Percentiles rank a stretch among this genome's conserved stretches.
phyloP scores from a whole-genome alignment of 2,797 vertebrate genomes.

The Sternarchorhynchus goeldii region DNA sequence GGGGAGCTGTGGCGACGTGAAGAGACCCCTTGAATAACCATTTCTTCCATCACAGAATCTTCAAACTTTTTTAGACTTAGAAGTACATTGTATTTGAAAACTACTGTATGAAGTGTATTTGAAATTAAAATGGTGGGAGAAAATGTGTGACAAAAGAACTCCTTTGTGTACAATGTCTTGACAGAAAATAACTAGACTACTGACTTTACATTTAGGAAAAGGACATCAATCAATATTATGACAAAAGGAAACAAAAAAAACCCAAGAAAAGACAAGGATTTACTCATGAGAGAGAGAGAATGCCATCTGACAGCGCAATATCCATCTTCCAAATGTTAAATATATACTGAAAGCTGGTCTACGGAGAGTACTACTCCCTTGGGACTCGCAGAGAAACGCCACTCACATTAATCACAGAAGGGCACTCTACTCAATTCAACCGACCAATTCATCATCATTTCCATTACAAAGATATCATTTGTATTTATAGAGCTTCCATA shows the following conservation, averaged over 20 bases:
- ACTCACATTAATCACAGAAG: constrained; percentile 45
- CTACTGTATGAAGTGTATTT: too few species aligned
- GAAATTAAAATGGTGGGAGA: too few species aligned
- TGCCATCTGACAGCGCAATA: neutral
- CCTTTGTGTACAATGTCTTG: neutral
- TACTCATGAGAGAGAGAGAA: neutral
- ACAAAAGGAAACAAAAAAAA: neutral
- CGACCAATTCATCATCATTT: constrained; percentile 43
- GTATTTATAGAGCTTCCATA: constrained; percentile 17
- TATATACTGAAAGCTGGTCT: constrained; percentile 9
- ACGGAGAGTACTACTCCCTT: constrained; percentile 20
- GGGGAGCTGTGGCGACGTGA: constrained; percentile 7
- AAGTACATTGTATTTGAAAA: too few species aligned
- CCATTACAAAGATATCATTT: constrained; percentile 35
- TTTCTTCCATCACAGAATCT: neutral
- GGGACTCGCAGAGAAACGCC: constrained; percentile 15
- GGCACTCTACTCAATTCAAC: constrained; percentile 29
- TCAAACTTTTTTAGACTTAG: too few species aligned
- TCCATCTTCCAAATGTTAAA: constrained; percentile 30
- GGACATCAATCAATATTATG: neutral
- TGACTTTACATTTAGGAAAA: neutral
- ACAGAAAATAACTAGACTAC: neutral
- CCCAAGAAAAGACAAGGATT: neutral
- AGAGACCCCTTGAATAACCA: neutral
- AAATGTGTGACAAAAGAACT: too few species aligned